These are phyloP conservation scores for Leucoptera coffeella DNA, from an alignment of 2,888 invertebrate species.

Conservation along the genomic window DNA sequence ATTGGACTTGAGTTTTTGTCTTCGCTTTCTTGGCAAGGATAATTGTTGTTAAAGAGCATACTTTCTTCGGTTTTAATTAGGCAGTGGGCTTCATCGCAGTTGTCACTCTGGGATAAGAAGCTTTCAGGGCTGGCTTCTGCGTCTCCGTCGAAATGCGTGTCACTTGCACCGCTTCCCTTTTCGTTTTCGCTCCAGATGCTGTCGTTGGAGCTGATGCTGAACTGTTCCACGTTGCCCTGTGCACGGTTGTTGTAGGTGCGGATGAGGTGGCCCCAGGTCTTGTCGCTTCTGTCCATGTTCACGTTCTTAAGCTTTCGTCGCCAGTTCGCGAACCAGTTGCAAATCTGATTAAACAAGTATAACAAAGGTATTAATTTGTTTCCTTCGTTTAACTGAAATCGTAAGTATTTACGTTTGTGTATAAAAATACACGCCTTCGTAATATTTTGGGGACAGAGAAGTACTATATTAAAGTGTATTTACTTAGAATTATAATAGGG, in stretches of 20 bases:
- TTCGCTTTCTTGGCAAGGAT: neutral
- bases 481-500: too few relatives aligned
- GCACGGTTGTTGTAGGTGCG: conserved; percentile 69
- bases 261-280: conserved; percentile 69
- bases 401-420: too few relatives aligned
- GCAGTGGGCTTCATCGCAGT: conserved; percentile 14
- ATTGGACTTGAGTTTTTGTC: conserved; percentile 34
- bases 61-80: too few relatives aligned
- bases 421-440: too few relatives aligned
- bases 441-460: too few relatives aligned
- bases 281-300: conserved; percentile 60
- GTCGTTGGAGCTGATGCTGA: conserved; percentile 71
- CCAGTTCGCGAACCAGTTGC: conserved; percentile 84
- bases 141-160: conserved; percentile 17
- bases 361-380: too few relatives aligned
- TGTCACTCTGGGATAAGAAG: conserved; percentile 20
- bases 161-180: conserved; percentile 17
- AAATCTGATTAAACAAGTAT: conserved; percentile 45
- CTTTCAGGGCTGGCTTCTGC: conserved; percentile 18
- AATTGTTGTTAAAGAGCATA: conserved; percentile 9
- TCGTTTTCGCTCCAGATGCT: conserved; percentile 73
- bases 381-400: too few relatives aligned
- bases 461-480: too few relatives aligned
- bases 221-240: conserved; percentile 72
- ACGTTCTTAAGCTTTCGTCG: conserved; percentile 71